Percentiles rank a stretch among this genome's conserved stretches.
phyloP scores from a whole-genome alignment of 2,797 vertebrate species.

The Periophthalmus magnuspinnatus region DNA sequence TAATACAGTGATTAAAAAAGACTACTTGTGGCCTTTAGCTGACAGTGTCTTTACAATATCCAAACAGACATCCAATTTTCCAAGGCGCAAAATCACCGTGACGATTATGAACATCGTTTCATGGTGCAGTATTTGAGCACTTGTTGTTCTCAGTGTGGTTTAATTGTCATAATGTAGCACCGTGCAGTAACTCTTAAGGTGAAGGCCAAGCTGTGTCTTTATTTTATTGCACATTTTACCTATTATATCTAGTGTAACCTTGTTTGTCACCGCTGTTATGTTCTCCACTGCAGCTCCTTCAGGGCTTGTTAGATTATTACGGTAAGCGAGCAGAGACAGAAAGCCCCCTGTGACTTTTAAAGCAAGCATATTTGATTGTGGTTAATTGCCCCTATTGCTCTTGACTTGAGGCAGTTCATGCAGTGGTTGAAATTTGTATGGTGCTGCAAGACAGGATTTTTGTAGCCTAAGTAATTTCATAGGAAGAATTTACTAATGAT shows the following conservation, averaged over 20 bases:
- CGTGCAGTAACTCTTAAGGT: too few relatives aligned
- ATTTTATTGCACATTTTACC: not conserved
- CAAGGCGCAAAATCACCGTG: constrained; percentile 1
- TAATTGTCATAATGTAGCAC: too few relatives aligned
- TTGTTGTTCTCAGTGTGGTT: constrained; percentile 32
- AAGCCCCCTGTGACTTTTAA: constrained; percentile 24
- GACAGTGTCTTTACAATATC: not conserved
- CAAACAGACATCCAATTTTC: constrained; percentile 43
- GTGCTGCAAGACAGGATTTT: not conserved
- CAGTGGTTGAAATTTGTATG: not conserved
- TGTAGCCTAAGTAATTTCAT: not conserved
- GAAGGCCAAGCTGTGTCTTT: not conserved
- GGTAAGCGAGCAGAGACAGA: constrained; percentile 48
- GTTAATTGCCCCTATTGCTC: not conserved
- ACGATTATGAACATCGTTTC: not conserved
- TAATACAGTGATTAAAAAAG: constrained; percentile 19
- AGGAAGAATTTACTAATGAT: not conserved
- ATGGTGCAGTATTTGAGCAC: constrained; percentile 30
- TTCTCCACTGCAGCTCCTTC: constrained; percentile 4
- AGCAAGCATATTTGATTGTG: not conserved
- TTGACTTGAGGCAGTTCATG: not conserved
- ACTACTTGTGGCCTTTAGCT: constrained; percentile 25
- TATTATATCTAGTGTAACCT: not conserved
- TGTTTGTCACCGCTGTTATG: constrained; percentile 4
- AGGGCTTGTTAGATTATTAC: constrained; percentile 38